Percentiles rank a stretch among this genome's conserved stretches.
Evolutionary conservation across 2,797 vertebrate species (phyloP).

Genomic region (Agapornis canus): DNA sequence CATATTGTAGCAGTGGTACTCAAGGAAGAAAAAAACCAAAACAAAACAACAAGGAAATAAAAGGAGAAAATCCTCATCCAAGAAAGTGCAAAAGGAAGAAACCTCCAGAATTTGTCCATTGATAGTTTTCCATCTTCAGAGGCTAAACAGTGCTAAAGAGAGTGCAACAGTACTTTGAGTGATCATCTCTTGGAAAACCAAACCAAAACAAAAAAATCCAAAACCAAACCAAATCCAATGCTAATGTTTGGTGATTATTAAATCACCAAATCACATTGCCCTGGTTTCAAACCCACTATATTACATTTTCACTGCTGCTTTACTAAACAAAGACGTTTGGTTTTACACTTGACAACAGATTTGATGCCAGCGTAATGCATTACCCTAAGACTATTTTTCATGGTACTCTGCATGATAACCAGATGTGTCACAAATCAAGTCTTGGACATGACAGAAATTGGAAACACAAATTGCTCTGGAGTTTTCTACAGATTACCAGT

Average conservation of each 20-base stretch:
- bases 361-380: background rate
- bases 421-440: background rate
- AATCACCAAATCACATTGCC: background rate
- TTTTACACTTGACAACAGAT: background rate
- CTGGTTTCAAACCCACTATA: background rate
- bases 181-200: background rate
- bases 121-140: background rate
- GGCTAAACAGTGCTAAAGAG: background rate
- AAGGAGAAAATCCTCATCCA: background rate
- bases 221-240: background rate
- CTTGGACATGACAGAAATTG: background rate
- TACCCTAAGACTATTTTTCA: background rate
- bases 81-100: conserved; percentile 15
- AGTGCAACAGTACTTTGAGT: background rate
- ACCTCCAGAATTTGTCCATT: background rate
- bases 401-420: background rate
- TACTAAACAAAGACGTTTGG: background rate
- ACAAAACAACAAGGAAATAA: background rate
- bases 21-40: background rate
- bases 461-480: background rate
- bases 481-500: background rate
- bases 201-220: background rate
- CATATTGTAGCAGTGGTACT: background rate
- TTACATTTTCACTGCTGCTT: background rate
- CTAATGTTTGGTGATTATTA: background rate